Base-by-base conservation (phyloP, 2,888 invertebrate genomes). In the Apotomis betuletana region DNA sequence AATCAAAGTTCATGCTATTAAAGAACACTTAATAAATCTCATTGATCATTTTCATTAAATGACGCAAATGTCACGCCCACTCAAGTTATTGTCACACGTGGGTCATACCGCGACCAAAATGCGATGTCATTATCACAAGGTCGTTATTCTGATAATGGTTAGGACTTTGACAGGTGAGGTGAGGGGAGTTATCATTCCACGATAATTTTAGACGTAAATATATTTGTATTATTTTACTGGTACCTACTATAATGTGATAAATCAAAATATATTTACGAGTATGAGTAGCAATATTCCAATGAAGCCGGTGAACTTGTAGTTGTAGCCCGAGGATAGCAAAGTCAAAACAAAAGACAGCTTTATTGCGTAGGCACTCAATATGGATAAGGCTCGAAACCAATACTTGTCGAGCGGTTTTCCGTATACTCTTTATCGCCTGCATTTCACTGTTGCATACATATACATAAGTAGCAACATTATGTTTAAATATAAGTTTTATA, bases 61-160 rank as follows among this genome's bases (percentile, higher is more conserved):
- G 57, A 67, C 55, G 61, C 51, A 62, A 51, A 27, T 41, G 60
- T 12, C 67, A 59, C 54, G 70, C 70, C 64, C 55, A 49, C 60
- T 54, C 13, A 49, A 9, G 10, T 10, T 49, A 38, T 51, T 9
- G 9, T 27, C 59, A 60, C 46, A 60, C 9, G 15, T 65, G 46
- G 46, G 36, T 13, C 12, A 9, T 36, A 36, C 44, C 36, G n/a
- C 15, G 44, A 54, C 13, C 10, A 41, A 49, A 27, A 10, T 41
- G 15, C 6, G 15, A 46, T 57, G 63, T 69, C 49, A 52, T 57
- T 58, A 58, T 36, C 58, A 49, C 63, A 63, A 69, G 57, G 58
- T 49, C 57, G 41, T 38, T 57, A n/a, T 38, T 46, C 38, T 10
- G 69, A 69, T 63, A 69, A 13, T n/a, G 41, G 54, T 51, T 4